A percentile compares a stretch with the other conserved stretches of the same genome.
phyloP scores from a whole-genome alignment of 2,888 invertebrate genomes.

The Lobophora halterata region DNA sequence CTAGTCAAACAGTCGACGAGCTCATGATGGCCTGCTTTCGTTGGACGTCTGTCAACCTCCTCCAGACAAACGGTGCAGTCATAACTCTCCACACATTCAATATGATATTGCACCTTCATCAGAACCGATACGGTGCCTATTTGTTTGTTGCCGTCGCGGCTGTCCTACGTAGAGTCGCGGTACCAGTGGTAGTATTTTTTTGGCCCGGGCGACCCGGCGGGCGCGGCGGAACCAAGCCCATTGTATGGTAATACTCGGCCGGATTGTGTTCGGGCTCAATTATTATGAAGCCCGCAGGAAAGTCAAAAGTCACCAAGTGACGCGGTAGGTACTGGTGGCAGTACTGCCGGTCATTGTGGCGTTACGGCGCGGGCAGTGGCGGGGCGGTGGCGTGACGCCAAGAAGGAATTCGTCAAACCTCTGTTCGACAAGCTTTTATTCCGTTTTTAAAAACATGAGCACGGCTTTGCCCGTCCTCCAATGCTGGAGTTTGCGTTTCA shows the following conservation, averaged over 20 bases:
- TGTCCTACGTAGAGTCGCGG: constrained; percentile 25
- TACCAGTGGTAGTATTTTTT: constrained; percentile 75
- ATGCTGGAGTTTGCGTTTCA: too few species aligned
- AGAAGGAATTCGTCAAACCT: too few species aligned
- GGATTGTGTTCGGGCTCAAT: constrained; percentile 79
- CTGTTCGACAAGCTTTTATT: too few species aligned
- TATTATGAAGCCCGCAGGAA: constrained; percentile 78
- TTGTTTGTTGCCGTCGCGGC: constrained; percentile 16
- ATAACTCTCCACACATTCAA: constrained; percentile 20
- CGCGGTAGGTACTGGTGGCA: constrained; percentile 33
- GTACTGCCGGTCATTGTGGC: constrained; percentile 52
- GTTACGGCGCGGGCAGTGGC: too few species aligned
- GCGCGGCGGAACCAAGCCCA: constrained; percentile 74
- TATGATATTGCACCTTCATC: constrained; percentile 19
- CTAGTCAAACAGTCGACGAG: constrained; percentile 73
- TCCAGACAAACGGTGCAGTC: constrained; percentile 29
- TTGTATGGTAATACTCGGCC: constrained; percentile 78
- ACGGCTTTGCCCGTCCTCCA: too few species aligned
- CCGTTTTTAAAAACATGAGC: too few species aligned
- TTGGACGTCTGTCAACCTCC: constrained; percentile 75
- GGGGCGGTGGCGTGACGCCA: too few species aligned
- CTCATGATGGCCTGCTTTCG: constrained; percentile 75
- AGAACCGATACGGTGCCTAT: constrained; percentile 32
- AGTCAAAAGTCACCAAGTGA: constrained; percentile 73
- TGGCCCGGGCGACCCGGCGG: constrained; percentile 75